Percentiles rank a stretch among this genome's conserved stretches.
Evolutionary conservation across 1,140 invertebrate species (phyloP).

Genomic region (Calosoma granatense): DNA sequence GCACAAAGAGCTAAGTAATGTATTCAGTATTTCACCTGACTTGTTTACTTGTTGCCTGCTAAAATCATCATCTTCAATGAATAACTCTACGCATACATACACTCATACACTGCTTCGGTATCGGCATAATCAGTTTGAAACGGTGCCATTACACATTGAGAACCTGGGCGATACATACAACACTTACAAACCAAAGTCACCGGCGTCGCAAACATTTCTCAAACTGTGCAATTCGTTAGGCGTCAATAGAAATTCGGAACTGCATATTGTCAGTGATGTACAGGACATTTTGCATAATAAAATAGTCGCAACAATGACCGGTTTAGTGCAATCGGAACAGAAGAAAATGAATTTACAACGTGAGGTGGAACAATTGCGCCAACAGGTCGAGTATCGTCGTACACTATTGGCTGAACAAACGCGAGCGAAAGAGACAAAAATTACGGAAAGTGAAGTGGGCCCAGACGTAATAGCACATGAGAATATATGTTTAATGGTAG

Average conservation of each 20-base stretch:
- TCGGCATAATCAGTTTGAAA: background rate
- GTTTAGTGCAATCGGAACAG: background rate
- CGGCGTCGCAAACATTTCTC: background rate
- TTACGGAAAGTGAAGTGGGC: background rate
- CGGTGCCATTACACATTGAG: background rate
- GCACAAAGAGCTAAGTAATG: slow-evolving; percentile 33
- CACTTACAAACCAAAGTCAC: slow-evolving; percentile 1
- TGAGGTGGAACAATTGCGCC: background rate
- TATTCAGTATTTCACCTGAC: background rate
- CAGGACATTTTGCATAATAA: background rate
- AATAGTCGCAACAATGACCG: background rate
- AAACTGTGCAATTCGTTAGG: background rate
- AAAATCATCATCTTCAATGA: background rate
- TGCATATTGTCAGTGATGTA: background rate
- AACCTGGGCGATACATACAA: slow-evolving; percentile 2
- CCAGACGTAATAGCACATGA: too few species aligned
- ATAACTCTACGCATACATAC: slow-evolving; percentile 4
- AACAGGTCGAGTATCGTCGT: background rate
- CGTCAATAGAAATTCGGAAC: background rate
- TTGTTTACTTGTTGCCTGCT: background rate
- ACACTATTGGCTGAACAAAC: background rate
- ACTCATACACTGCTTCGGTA: background rate
- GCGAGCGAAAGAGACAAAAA: background rate
- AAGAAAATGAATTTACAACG: background rate
- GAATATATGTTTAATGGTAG: background rate